phyloP scores from a whole-genome alignment of 2,797 vertebrate species.

The Eulemur albifrons region DNA sequence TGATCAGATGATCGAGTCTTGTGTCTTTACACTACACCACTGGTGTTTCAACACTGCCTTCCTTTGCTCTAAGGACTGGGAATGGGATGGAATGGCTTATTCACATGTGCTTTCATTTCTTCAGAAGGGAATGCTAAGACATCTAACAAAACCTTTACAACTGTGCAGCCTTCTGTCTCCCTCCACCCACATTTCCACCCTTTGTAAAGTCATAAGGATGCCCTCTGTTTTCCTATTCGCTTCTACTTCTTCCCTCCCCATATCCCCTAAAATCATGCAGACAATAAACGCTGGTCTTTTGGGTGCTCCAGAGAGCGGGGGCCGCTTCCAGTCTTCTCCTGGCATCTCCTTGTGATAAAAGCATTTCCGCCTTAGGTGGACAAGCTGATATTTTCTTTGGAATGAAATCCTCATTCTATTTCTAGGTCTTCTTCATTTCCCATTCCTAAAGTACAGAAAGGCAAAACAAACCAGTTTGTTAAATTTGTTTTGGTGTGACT shows the following conservation, averaged over 20 bases:
- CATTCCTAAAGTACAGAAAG: conserved; percentile 90
- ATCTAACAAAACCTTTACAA: conserved; percentile 24
- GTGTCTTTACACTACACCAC: not conserved
- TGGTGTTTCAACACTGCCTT: not conserved
- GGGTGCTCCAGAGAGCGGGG: not conserved
- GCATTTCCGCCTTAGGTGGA: not conserved
- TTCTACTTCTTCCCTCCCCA: conserved; percentile 43
- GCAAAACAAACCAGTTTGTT: not conserved
- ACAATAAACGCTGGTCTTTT: conserved; percentile 45
- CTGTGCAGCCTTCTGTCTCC: not conserved
- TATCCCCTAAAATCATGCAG: conserved; percentile 33
- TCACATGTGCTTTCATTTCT: conserved; percentile 42
- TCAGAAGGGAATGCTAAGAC: conserved; percentile 27
- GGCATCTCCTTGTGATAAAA: conserved; percentile 54
- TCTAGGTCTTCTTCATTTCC: conserved; percentile 95
- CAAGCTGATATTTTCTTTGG: conserved; percentile 33
- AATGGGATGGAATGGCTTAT: conserved; percentile 27
- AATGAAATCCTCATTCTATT: conserved; percentile 1
- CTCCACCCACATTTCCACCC: conserved; percentile 1
- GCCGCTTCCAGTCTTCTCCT: conserved; percentile 43
- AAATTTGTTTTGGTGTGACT: not conserved
- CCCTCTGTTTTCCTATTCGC: conserved; percentile 51
- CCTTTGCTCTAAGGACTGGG: not conserved
- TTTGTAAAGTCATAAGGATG: conserved; percentile 33
- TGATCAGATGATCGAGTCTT: not conserved